Conservation (phyloP, 30 jellyfish, hydroid and myxozoan species). For the Hydractinia echinata region DNA sequence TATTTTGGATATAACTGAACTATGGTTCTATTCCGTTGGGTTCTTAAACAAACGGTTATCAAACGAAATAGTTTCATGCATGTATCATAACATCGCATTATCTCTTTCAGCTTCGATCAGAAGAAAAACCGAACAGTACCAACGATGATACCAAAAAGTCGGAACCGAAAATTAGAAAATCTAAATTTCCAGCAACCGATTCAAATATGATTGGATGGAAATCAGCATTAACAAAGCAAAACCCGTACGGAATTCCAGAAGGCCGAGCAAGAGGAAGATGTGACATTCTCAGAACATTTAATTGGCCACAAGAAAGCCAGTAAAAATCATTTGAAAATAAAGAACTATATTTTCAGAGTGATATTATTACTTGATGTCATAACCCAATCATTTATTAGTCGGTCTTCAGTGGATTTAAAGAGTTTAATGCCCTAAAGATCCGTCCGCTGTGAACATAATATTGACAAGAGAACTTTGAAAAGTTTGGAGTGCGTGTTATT, state of each 20-base stretch:
- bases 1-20: too few relatives aligned
- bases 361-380: too few relatives aligned
- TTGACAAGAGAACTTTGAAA: too few relatives aligned
- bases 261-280: slow-evolving; percentile 78
- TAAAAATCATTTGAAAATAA: neutral
- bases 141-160: neutral
- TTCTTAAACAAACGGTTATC: too few relatives aligned
- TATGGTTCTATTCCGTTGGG: too few relatives aligned
- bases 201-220: slow-evolving; percentile 94
- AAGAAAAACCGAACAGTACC: neutral
- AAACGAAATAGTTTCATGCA: too few relatives aligned
- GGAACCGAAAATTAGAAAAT: neutral
- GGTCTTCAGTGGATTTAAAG: too few relatives aligned
- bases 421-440: too few relatives aligned
- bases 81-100: neutral
- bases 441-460: too few relatives aligned
- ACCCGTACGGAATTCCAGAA: slow-evolving; percentile 77
- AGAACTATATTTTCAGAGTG: too few relatives aligned
- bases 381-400: too few relatives aligned
- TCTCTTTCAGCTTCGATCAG: slow-evolving; percentile 3
- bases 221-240: slow-evolving; percentile 35
- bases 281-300: slow-evolving; percentile 67
- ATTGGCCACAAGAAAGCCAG: slow-evolving; percentile 88
- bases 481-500: too few relatives aligned
- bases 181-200: slow-evolving; percentile 64